phyloP scores from a whole-genome alignment of 2,113 vertebrate species.

The Bettongia penicillata region DNA sequence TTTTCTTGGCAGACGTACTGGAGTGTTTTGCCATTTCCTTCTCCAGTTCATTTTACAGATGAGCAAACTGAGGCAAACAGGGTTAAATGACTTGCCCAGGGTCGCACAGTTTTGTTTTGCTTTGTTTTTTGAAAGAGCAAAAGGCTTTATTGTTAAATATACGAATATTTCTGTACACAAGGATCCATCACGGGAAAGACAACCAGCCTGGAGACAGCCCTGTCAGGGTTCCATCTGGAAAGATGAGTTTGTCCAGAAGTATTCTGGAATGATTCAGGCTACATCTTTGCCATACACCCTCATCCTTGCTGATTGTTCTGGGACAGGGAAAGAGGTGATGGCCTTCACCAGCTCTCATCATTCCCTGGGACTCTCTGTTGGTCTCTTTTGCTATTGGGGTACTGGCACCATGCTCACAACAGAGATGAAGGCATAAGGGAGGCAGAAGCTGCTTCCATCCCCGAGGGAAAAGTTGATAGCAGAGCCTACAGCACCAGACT shows the following conservation, averaged over 20 bases:
- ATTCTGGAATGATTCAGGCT: conserved; percentile 54
- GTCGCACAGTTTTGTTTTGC: too few species aligned
- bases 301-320: conserved; percentile 68
- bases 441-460: conserved; percentile 75
- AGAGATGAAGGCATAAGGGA: conserved; percentile 32
- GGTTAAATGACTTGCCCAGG: too few species aligned
- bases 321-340: conserved; percentile 67
- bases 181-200: conserved; percentile 58
- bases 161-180: conserved; percentile 80
- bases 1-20: too few species aligned
- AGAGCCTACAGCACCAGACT: conserved; percentile 58
- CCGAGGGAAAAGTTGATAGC: conserved; percentile 75
- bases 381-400: conserved; percentile 38
- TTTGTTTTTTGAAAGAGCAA: conserved; percentile 64
- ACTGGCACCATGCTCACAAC: conserved; percentile 43
- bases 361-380: conserved; percentile 38
- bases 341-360: conserved; percentile 48
- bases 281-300: conserved; percentile 25
- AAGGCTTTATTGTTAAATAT: conserved; percentile 90
- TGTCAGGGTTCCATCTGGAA: conserved; percentile 39
- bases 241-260: conserved; percentile 58
- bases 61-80: too few species aligned
- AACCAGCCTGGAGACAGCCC: conserved; percentile 49
- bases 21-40: too few species aligned
- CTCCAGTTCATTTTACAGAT: too few species aligned